Conservation (phyloP, 2,888 invertebrate genomes). For the Notocelia uddmanniana region DNA sequence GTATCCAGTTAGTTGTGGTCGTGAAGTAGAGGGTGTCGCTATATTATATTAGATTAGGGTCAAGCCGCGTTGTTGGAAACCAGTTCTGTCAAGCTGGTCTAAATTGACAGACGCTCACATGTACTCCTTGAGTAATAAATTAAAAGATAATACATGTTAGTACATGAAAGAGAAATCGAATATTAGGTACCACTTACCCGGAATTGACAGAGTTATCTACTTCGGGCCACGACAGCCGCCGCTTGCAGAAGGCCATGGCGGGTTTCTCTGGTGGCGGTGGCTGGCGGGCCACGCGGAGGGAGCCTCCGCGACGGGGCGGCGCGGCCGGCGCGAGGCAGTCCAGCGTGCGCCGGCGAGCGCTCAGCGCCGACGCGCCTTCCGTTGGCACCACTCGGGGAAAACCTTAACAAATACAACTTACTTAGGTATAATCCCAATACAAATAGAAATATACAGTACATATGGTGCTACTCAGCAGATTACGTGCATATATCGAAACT, state of each 20-base stretch:
- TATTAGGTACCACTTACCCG: slow-evolving; percentile 86
- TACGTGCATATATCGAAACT: too few relatives aligned
- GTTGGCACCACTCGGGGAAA: slow-evolving; percentile 91
- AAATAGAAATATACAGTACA: too few relatives aligned
- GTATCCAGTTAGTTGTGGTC: too few relatives aligned
- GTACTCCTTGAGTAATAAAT: too few relatives aligned
- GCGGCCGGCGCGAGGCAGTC: slow-evolving; percentile 87
- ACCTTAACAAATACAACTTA: slow-evolving; percentile 68
- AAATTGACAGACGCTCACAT: too few relatives aligned
- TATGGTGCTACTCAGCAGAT: too few relatives aligned
- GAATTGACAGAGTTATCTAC: slow-evolving; percentile 93
- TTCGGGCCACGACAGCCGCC: slow-evolving; percentile 94
- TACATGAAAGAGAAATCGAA: too few relatives aligned
- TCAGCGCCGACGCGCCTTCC: slow-evolving; percentile 87
- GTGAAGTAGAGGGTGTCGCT: too few relatives aligned
- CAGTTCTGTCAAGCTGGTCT: too few relatives aligned
- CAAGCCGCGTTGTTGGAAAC: too few relatives aligned
- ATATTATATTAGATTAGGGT: too few relatives aligned
- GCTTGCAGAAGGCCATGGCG: slow-evolving; percentile 90
- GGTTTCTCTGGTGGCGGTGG: slow-evolving; percentile 88
- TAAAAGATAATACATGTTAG: too few relatives aligned
- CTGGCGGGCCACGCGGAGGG: slow-evolving; percentile 85
- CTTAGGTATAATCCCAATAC: background rate
- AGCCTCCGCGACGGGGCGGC: slow-evolving; percentile 83
- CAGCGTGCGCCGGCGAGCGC: slow-evolving; percentile 86